phyloP scores from a whole-genome alignment of 92 coral and sea anemone species.

The Umimayanthus kanabou region DNA sequence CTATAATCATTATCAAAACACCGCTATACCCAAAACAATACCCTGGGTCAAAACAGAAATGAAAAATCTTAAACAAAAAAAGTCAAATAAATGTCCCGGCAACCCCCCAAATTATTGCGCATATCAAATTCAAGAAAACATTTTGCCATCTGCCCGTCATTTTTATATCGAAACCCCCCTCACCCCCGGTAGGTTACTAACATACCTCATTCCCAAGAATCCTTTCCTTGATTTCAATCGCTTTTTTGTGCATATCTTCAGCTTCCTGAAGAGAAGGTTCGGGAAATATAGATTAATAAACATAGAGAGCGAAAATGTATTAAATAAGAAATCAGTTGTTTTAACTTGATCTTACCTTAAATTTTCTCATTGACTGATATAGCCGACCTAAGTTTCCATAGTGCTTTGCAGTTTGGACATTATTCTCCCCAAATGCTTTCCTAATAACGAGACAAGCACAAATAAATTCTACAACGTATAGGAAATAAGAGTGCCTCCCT shows the following conservation, averaged over 20 bases:
- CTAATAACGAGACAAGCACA: conserved; percentile 35
- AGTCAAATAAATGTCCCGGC: too few relatives aligned
- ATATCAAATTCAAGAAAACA: too few relatives aligned
- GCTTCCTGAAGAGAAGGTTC: conserved; percentile 71
- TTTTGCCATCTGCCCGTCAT: too few relatives aligned
- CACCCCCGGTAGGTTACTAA: not conserved
- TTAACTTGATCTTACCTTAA: conserved; percentile 52
- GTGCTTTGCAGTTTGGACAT: conserved; percentile 98
- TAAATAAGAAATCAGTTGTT: not conserved
- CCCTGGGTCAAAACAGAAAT: too few relatives aligned
- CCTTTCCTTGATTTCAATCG: conserved; percentile 94
- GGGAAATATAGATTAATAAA: not conserved
- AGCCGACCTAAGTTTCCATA: conserved; percentile 97
- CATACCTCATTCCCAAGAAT: conserved; percentile 91
- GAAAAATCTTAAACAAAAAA: too few relatives aligned
- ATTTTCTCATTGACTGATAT: conserved; percentile 98
- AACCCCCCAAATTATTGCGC: too few relatives aligned
- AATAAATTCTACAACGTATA: not conserved
- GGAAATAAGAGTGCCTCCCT: not conserved
- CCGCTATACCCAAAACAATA: too few relatives aligned
- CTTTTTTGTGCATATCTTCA: conserved; percentile 96
- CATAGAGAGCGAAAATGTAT: not conserved
- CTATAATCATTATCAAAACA: not conserved
- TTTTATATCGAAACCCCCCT: not conserved
- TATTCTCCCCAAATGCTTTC: conserved; percentile 97